Conservation (phyloP, 2,113 vertebrate genomes). For the Serilophus lunatus region DNA sequence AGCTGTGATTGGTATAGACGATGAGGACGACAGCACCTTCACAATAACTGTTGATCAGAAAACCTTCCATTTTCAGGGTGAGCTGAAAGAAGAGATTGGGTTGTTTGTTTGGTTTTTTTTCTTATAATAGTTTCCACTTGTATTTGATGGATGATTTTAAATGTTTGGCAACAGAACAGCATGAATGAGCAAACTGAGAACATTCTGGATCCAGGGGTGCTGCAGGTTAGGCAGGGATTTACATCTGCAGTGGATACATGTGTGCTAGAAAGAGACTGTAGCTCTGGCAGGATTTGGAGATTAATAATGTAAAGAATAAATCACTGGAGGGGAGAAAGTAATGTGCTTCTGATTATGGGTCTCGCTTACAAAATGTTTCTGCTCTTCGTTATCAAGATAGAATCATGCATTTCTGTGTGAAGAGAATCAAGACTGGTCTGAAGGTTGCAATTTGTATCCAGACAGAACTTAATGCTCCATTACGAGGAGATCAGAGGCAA, state of each 20-base stretch:
- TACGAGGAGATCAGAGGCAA: conserved; percentile 64
- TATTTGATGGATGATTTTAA: conserved; percentile 66
- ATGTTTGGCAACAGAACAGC: conserved; percentile 66
- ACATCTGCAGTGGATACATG: conserved; percentile 72
- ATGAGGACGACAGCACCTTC: conserved; percentile 99
- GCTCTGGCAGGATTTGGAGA: conserved; percentile 70
- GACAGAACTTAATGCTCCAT: conserved; percentile 67
- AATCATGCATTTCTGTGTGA: conserved; percentile 66
- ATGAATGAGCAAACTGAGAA: conserved; percentile 67
- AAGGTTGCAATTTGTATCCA: conserved; percentile 68
- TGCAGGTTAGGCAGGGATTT: conserved; percentile 77
- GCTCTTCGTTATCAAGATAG: conserved; percentile 70
- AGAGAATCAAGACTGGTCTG: conserved; percentile 65
- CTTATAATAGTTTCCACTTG: conserved; percentile 62
- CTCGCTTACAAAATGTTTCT: conserved; percentile 61
- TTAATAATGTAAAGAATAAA: conserved; percentile 77
- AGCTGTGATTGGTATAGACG: conserved; percentile 99
- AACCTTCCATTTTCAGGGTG: conserved; percentile 99
- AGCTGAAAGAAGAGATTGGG: conserved; percentile 75
- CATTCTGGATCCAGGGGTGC: conserved; percentile 71
- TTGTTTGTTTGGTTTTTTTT: background rate
- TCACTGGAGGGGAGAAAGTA: conserved; percentile 67
- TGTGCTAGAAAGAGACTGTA: conserved; percentile 69
- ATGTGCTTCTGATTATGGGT: conserved; percentile 70
- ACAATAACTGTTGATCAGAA: conserved; percentile 99